Evolutionary conservation across 2,888 invertebrate species (phyloP), one percentile per base, ranked within the genome.

Genomic region (Drosophila yooni): DNA sequence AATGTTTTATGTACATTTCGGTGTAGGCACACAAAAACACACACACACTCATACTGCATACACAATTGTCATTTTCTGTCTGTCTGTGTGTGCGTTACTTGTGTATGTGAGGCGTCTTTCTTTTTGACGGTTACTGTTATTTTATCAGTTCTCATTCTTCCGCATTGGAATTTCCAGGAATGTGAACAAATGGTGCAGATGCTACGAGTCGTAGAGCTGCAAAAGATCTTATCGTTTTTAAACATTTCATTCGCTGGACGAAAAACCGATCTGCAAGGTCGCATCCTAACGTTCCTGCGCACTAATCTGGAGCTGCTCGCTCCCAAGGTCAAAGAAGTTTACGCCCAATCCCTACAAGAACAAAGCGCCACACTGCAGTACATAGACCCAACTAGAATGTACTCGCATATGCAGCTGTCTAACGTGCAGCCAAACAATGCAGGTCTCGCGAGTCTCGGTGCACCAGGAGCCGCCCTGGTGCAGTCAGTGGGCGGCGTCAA

Each of bases 161-260:
- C 18, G 18, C 2, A 33, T 54, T 59, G 60, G 27, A 25, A 13
- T 60, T 83, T 89, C 4, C 57, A 92, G 92, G 92, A 92, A 85
- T 93, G 91, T 85, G 91, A 93, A 92, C 92, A 92, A 81, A 93
- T 92, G 92, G 82, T 93, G 88, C 90, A 91, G 83, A 91, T 91
- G 87, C 97, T 97, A 94, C 95, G 97, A 90, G 97, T 97, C 87
- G 96, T 96, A 92, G 97, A 97, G 93, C 95, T 97, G 92, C 97
- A 97, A 94, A 96, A 96, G 94, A 94, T 97, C 92, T 94, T 97
- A 92, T 96, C 96, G 91, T 96, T 95, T 94, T 96, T 96, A 85
- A 96, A 96, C 82, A 95, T 96, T 92, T 96, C 96, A 91, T 96
- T 96, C 93, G 95, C 95, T 87, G 97, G 97, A 76, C 94, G 96